Evolutionary conservation across 2,797 vertebrate genomes (phyloP), one percentile per base, ranked within the genome.

Genomic region (Sebastes cheni): DNA sequence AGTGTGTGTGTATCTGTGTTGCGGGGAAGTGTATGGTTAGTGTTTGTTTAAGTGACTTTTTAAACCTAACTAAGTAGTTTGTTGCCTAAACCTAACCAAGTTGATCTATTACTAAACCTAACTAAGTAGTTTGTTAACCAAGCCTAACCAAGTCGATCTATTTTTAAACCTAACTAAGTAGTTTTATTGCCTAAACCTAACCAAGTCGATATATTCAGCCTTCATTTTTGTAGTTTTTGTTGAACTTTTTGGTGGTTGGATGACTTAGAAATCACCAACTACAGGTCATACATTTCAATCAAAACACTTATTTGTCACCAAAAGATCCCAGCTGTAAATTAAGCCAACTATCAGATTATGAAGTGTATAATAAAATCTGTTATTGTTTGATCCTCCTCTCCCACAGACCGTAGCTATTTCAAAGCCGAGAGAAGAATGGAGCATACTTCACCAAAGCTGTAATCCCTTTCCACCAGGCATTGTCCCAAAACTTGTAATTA

Each of bases 401-500:
- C 62, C 22, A 79, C 54, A 77, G 10, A 46, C 72, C 68, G 67
- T 62, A 56, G 59, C 73, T 34, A 36, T 77, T 86, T 75, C 71
- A 81, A 77, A 82, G 81, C 69, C 1, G 29, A 22, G 75, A 42
- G 30, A 66, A 72, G 77, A 72, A 69, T 46, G 79, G 65, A 65
- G 65, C 79, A 79, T 81, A 77, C 91, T 87, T 86, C 58, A 78
- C 29, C 66, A 67, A 11, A 77, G 82, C 86, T 83, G 80, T 92
- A 88, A 92, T 90, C 86, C 88, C 61, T 60, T 80, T 77, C 77
- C 81, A 80, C 23, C 70, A 72, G 62, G 89, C 91, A 89, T 93
- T 91, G 92, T 93, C 92, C 92, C 91, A 92, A 93, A 93, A 95
- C 96, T 96, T 96, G 96, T 97, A 96, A 97, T 97, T 96, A 96